These are phyloP conservation scores for Beroe ovata DNA, from an alignment of 37 sponge, comb jelly and placozoan species.

Conservation along the genomic window DNA sequence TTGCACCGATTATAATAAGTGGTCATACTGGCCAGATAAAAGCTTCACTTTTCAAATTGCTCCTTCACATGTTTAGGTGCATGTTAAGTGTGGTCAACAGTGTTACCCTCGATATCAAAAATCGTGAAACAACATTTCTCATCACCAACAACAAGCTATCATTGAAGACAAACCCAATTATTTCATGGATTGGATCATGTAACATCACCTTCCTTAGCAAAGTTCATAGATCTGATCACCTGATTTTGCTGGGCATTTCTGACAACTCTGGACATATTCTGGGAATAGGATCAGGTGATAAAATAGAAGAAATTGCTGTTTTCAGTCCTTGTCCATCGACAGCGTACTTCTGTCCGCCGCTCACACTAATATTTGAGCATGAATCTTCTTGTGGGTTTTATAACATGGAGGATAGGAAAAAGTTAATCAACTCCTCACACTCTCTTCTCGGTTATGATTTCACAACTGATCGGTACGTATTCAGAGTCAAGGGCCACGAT, in stretches of 20 bases:
- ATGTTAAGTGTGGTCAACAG: constrained; percentile 17
- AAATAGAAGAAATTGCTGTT: not conserved
- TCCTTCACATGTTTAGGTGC: constrained; percentile 20
- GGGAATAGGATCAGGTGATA: not conserved
- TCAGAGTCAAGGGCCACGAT: not conserved
- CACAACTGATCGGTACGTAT: not conserved
- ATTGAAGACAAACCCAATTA: not conserved
- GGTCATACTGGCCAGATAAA: too few relatives aligned
- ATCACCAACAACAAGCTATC: not conserved
- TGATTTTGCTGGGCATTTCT: not conserved
- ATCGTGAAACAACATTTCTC: not conserved
- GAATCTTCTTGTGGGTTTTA: not conserved
- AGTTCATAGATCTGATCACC: not conserved
- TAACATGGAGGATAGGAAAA: not conserved
- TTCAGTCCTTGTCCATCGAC: not conserved
- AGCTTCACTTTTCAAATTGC: too few relatives aligned
- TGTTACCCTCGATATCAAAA: not conserved
- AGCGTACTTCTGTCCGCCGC: not conserved
- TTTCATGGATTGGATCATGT: constrained; percentile 25
- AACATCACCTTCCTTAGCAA: not conserved
- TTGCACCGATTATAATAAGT: too few relatives aligned
- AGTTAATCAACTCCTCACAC: not conserved
- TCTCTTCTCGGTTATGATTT: constrained; percentile 17
- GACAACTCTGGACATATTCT: not conserved
- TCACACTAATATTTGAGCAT: not conserved